These are phyloP conservation scores for Machimus atricapillus DNA, from an alignment of 2,888 invertebrate species.

Conservation along the genomic window DNA sequence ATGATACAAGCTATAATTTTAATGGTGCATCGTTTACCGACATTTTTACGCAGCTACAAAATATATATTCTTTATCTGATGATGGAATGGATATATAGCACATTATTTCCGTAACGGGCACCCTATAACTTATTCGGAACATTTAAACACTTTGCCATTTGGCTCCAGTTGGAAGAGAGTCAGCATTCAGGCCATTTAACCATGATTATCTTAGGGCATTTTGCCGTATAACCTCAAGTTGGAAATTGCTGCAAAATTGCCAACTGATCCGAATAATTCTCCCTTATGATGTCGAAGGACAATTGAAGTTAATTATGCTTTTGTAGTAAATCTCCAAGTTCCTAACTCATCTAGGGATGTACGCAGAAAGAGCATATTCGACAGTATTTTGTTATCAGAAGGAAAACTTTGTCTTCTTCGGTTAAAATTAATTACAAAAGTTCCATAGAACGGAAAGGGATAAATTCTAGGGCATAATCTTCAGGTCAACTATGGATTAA, in stretches of 20 bases:
- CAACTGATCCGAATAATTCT: constrained; percentile 1
- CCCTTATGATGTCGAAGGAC: not conserved
- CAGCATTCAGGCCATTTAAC: not conserved
- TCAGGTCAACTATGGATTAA: not conserved
- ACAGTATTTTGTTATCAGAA: not conserved
- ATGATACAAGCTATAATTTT: not conserved
- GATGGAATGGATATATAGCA: not conserved
- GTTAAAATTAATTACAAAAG: not conserved
- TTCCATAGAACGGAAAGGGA: not conserved
- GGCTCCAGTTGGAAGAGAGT: not conserved
- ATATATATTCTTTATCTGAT: not conserved
- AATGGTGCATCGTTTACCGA: not conserved
- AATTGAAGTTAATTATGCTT: not conserved
- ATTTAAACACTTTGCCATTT: not conserved
- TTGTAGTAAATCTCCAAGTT: not conserved
- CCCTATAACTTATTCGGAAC: not conserved
- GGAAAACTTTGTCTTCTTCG: not conserved
- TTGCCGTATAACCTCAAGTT: not conserved
- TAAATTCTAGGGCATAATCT: not conserved
- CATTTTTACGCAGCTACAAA: not conserved
- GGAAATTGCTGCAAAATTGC: not conserved
- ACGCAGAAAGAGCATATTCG: not conserved
- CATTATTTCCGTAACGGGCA: not conserved
- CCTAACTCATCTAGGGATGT: not conserved
- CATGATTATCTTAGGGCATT: not conserved